Evolutionary conservation across 2,888 invertebrate species (phyloP), one percentile per base, ranked within the genome.

Genomic region (Monochamus alternatus): DNA sequence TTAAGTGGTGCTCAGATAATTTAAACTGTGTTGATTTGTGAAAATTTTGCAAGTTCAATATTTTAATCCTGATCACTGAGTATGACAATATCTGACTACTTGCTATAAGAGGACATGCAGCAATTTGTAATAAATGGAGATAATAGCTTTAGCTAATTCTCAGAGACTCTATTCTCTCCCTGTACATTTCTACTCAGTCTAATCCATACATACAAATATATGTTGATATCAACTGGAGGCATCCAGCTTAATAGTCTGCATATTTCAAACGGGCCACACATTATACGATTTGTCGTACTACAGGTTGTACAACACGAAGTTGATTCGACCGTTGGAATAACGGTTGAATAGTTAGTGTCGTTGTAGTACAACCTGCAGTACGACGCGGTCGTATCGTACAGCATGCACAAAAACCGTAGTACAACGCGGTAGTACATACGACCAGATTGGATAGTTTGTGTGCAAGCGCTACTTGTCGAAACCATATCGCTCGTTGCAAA

Each of bases 1-100:
- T 86, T 85, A 88, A 88, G 88, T 89, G 89, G 88, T 89, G 89
- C 88, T 89, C 88, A 89, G 85, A 88, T 84, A 87, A 88, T 88
- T 22, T 87, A 86, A 87, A 88, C 83, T 89, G 87, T 89, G 87
- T 89, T 88, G 87, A 88, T 87, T 87, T 89, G 88, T 89, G 87
- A 86, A 87, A 86, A 87, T 86, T 85, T 85, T 88, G 88, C 88
- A 89, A 89, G 88, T 88, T 89, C 86, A 87, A 88, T 89, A 88
- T 88, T 82, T 87, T 86, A 85, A 86, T 87, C 85, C 86, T 83
- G 83, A 85, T 87, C 86, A 88, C 86, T 86, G 86, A 86, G 85
- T 87, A 87, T 86, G 86, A 87, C 85, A 86, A 87, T 84, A 86
- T 85, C 84, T 85, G 87, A 87, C 84, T 87, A 87, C 88, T 88